phyloP scores from a whole-genome alignment of 1,140 invertebrate species.

The Campoletis sonorensis region DNA sequence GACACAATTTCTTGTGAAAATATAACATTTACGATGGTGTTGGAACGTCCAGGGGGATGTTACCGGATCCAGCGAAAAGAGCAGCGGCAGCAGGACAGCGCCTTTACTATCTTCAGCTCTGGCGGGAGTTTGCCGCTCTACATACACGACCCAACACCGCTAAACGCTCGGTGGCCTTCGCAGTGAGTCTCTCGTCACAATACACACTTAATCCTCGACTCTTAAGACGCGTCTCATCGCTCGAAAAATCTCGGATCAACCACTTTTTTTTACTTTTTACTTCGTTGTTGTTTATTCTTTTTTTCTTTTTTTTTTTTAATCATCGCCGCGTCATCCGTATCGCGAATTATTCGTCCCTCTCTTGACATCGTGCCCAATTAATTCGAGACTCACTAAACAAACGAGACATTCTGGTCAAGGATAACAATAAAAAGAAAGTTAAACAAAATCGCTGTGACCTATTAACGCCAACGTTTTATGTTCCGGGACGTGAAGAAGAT shows the following conservation, averaged over 20 bases:
- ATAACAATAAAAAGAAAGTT: not conserved
- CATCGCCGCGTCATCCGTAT: not conserved
- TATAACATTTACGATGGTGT: not conserved
- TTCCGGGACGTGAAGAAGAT: too few relatives aligned
- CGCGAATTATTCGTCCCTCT: not conserved
- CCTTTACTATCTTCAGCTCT: slow-evolving; percentile 62
- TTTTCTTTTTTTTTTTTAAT: not conserved
- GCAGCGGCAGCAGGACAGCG: slow-evolving; percentile 54
- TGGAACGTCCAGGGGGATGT: slow-evolving; percentile 54
- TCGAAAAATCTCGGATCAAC: slow-evolving; percentile 6
- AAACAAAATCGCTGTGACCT: too few relatives aligned
- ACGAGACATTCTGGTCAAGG: slow-evolving; percentile 1
- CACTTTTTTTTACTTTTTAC: not conserved
- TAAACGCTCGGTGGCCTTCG: slow-evolving; percentile 47
- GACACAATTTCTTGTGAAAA: not conserved
- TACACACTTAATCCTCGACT: not conserved
- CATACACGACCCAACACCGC: slow-evolving; percentile 45
- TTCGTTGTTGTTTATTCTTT: too few relatives aligned
- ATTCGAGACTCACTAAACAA: slow-evolving; percentile 1
- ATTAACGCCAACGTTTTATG: too few relatives aligned
- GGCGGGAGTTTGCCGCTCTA: slow-evolving; percentile 63
- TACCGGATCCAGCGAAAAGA: slow-evolving; percentile 41
- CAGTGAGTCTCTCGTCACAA: slow-evolving; percentile 52
- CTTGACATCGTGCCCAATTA: not conserved
- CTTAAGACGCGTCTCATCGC: not conserved